Evolutionary conservation across 1,140 invertebrate species (phyloP), one percentile per base, ranked within the genome.

Genomic region (Scaptomyza hsui): DNA sequence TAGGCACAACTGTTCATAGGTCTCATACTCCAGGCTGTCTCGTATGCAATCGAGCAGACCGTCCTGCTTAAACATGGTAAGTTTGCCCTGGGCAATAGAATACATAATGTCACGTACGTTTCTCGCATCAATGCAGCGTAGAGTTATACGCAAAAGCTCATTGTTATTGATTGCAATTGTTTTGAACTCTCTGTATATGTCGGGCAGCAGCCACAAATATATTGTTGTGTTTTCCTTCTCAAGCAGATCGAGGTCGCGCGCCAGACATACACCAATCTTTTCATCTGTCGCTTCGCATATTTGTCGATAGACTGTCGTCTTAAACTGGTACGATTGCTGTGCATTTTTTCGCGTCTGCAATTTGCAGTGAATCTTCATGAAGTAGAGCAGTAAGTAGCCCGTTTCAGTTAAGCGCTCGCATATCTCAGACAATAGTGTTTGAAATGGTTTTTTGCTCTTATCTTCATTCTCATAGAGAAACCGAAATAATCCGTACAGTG

Each of bases 1-100:
- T 6, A 99, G 93, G 90, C 97, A 99, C 89, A 97, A 96, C 89
- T 99, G 98, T 91, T 99, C 98, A 78, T 98, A 97, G 1, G 97
- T 98, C 91, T 99, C 98, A 97, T 98, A 99, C 56, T 94, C 94
- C 52, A 99, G 92, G 89, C 96, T 99, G 9, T 96, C 95, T 73
- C 95, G 96, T 85, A 96, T 86, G 89, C 97, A 93, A 29, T 93
- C 92, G 29, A 94, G 93, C 24, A 97, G 93, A 18, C 94, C 94
- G 75, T 97, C 95, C 39, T 93, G 94, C 85, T 96, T 96, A 45
- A 97, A 94, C 94, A 97, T 96, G 73, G 94, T 94, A 24, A 97
- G 92, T 82, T 96, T 96, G 44, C 97, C 97, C 92, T 98, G 97
- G 74, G 98, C 93, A 73, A 99, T 96, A 79, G 96, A 94, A 92